Base-by-base conservation (phyloP, 2,113 vertebrate species). In the Silurus meridionalis region DNA sequence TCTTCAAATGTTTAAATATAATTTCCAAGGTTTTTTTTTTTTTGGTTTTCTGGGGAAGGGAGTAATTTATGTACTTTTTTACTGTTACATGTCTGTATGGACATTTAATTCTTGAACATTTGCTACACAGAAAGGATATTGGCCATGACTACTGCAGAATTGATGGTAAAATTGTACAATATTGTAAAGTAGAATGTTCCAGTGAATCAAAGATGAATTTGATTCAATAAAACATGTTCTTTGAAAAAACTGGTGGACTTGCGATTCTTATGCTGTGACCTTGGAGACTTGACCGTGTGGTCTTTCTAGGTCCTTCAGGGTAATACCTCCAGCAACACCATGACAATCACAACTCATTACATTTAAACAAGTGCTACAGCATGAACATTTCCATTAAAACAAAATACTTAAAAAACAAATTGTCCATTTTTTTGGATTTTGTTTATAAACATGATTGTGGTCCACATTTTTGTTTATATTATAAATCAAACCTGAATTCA, bases 141-240 rank as follows among this genome's bases (percentile, higher is more conserved):
- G 83, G 83, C 85, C 63, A 50, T 91, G 89, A 89, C 90, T 91
- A 93, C 95, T 96, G 92, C 93, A 94, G 91, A 92, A 93, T 91
- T 90, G 91, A 91, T 91, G 92, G 94, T 91, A 92, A 89, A 89
- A 95, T 93, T 95, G 94, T 94, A 93, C 67, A 78, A 93, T 96
- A 94, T 93, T 96, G 95, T 96, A 95, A 93, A 95, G 95, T 96
- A 93, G 95, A 95, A 93, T 93, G 94, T 93, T 94, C 92, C 93
- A 96, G 91, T 95, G 93, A 95, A 93, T 93, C 93, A 94, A 91
- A 96, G 95, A 95, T 93, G 94, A 95, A 94, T 95, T 95, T 95
- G 92, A 93, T 97, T 98, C 96, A 94, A 95, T 95, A 97, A 95
- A 91, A 91, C 95, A 96, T 96, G 94, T 97, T 97, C 95, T 98